These are phyloP conservation scores for Tragelaphus strepsiceros DNA, from an alignment of 2,113 vertebrate genomes.

Conservation along the genomic window DNA sequence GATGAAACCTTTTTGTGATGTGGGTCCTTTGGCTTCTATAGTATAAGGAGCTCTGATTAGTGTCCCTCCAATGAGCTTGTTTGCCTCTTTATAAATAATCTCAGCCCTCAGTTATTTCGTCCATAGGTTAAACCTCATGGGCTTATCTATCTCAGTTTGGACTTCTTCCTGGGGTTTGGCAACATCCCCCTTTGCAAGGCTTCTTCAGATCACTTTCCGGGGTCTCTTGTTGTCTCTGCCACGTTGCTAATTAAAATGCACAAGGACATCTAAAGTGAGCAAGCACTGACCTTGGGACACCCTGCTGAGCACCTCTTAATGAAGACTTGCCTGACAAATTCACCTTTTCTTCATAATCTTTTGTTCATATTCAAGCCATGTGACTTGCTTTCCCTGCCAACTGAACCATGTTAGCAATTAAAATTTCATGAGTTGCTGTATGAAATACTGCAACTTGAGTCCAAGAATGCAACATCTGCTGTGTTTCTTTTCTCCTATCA, in stretches of 20 bases:
- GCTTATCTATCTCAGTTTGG: not conserved
- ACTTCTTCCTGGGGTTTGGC: not conserved
- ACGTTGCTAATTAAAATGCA: not conserved
- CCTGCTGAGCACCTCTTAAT: not conserved
- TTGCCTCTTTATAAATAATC: not conserved
- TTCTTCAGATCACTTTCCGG: not conserved
- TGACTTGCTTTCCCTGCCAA: slow-evolving; percentile 7
- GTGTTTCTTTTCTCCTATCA: not conserved
- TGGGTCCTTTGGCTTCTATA: not conserved
- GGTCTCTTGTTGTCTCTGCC: not conserved
- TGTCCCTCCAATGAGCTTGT: not conserved
- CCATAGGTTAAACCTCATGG: not conserved
- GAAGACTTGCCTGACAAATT: not conserved
- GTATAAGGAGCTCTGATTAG: not conserved
- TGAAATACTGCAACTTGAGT: not conserved
- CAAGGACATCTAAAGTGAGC: not conserved
- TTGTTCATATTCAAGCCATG: not conserved
- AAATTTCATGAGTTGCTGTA: slow-evolving; percentile 10
- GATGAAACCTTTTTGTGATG: not conserved
- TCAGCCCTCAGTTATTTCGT: not conserved
- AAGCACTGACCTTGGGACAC: not conserved
- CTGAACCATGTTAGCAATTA: slow-evolving; percentile 25
- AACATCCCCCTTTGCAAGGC: not conserved
- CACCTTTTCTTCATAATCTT: not conserved
- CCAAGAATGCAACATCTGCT: not conserved